A percentile compares a stretch with the other conserved stretches of the same genome.
These are phyloP conservation scores for Lepidocolaptes lacrymiger DNA, from an alignment of 2,797 vertebrate genomes.

Conservation along the genomic window DNA sequence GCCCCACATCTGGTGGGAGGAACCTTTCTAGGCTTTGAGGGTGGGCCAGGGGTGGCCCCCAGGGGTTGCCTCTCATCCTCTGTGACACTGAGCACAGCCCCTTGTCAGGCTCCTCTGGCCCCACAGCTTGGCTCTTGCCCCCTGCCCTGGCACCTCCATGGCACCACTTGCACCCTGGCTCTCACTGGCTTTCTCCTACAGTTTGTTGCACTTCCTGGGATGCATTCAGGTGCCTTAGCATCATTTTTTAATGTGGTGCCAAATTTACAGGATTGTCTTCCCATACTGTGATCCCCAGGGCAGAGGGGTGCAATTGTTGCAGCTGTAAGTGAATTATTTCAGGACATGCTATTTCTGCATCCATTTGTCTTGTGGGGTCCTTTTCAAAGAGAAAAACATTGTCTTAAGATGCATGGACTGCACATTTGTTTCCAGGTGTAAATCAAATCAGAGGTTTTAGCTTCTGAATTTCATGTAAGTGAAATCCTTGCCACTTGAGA, in stretches of 20 bases:
- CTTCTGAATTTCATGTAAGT: neutral
- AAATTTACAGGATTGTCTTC: neutral
- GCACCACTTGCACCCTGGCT: fast-evolving
- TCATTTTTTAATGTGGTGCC: neutral
- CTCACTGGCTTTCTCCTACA: no score
- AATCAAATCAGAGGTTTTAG: neutral
- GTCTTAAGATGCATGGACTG: neutral
- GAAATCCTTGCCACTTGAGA: neutral
- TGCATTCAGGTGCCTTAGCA: neutral
- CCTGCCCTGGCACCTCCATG: no score
- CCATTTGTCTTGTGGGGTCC: neutral
- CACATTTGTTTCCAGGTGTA: neutral
- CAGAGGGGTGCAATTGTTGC: no score
- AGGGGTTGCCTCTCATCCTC: neutral
- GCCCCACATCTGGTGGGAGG: no score
- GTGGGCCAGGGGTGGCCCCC: neutral
- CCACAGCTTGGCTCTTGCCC: neutral
- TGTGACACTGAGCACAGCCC: fast-evolving
- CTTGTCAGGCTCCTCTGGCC: neutral
- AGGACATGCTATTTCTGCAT: neutral
- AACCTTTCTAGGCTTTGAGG: neutral
- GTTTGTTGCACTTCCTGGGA: fast-evolving
- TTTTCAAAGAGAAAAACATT: neutral
- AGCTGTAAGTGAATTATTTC: neutral
- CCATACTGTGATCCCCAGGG: neutral